phyloP scores from a whole-genome alignment of 2,113 vertebrate genomes.

The Myiagra hebetior region DNA sequence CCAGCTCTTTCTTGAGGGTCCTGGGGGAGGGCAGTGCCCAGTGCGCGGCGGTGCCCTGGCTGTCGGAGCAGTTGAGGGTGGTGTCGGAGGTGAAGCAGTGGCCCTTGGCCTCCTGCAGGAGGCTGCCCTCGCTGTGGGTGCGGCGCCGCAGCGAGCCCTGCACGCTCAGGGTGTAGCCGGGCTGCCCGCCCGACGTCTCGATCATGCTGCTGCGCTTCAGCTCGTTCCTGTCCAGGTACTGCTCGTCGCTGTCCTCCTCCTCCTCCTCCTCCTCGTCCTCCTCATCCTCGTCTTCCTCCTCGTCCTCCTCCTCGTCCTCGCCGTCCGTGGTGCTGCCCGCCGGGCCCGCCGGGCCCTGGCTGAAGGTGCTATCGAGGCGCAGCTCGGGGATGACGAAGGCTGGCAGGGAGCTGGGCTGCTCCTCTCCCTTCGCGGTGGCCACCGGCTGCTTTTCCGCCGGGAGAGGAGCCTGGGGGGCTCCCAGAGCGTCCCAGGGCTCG shows the following conservation, averaged over 20 bases:
- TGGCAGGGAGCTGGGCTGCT: slow-evolving; percentile 37
- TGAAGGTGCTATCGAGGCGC: slow-evolving; percentile 86
- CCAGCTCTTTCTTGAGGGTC: slow-evolving; percentile 91
- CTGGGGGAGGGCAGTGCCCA: slow-evolving; percentile 90
- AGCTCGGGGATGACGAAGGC: slow-evolving; percentile 88
- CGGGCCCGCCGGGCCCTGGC: slow-evolving; percentile 54
- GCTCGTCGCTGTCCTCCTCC: slow-evolving; percentile 76
- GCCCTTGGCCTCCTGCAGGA: slow-evolving; percentile 86
- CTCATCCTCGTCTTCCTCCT: slow-evolving; percentile 70
- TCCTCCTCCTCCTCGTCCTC: slow-evolving; percentile 72
- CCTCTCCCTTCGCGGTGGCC: not conserved
- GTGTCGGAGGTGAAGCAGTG: slow-evolving; percentile 92
- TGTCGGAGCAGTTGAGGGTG: slow-evolving; percentile 87
- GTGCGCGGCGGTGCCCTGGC: slow-evolving; percentile 46
- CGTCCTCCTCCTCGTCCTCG: slow-evolving; percentile 74
- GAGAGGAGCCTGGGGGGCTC: not conserved
- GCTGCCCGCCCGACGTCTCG: slow-evolving; percentile 75
- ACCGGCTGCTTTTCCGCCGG: not conserved
- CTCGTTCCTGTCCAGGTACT: slow-evolving; percentile 77
- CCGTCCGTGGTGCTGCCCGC: slow-evolving; percentile 55
- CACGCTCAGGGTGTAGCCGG: slow-evolving; percentile 80
- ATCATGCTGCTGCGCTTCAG: slow-evolving; percentile 91
- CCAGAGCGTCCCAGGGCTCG: not conserved
- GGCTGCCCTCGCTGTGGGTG: slow-evolving; percentile 94
- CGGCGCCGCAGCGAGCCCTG: slow-evolving; percentile 90